A percentile compares a stretch with the other conserved stretches of the same genome.
These are phyloP conservation scores for Drosophila emarginata DNA, from an alignment of 2,888 invertebrate species.

Conservation along the genomic window DNA sequence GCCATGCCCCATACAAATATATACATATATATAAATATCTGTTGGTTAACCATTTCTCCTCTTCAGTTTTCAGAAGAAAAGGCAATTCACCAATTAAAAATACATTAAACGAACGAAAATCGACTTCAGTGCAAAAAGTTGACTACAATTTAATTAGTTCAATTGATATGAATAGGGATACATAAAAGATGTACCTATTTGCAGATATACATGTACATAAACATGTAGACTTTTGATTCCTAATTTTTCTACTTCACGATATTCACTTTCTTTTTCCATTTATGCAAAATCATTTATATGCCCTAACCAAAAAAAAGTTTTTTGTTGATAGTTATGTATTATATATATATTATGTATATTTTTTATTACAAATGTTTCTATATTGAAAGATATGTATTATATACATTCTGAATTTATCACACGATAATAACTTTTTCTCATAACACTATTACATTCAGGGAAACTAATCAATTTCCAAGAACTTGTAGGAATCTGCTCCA, in stretches of 20 bases:
- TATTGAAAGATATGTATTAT: no score
- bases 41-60: background rate
- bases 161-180: background rate
- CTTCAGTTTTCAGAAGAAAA: background rate
- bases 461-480: no score
- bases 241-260: background rate
- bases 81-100: conserved; percentile 9
- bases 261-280: background rate
- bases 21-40: background rate
- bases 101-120: background rate
- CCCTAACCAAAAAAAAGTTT: background rate
- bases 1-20: background rate
- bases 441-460: no score
- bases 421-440: no score
- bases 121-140: background rate
- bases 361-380: no score
- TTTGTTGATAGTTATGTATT: no score
- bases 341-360: no score
- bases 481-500: no score
- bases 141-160: conserved; percentile 3
- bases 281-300: background rate
- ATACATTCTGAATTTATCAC: no score
- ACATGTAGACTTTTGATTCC: background rate
- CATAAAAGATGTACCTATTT: background rate
- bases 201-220: background rate